Base-by-base conservation (phyloP, 2,888 invertebrate species). In the Silvanus unidentatus region DNA sequence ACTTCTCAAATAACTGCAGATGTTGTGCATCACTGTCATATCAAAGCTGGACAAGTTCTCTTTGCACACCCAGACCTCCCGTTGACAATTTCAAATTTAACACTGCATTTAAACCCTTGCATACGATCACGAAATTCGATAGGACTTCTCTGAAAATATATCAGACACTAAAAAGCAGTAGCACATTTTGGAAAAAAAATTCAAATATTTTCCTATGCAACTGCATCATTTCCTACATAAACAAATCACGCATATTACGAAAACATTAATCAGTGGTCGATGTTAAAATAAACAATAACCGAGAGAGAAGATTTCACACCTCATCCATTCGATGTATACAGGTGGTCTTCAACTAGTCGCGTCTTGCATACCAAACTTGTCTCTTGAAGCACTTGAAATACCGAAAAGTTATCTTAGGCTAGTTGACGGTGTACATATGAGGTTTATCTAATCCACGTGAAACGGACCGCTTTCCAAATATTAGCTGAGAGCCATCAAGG, bases 21-120 rank as follows among this genome's bases (percentile, higher is more conserved):
- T 62, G 62, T 58, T 58, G 47, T 48, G 55, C 53, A 52, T 62
- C 59, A 62, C 56, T 58, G 62, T 60, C 62, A 59, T 50, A 54
- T 52, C 50, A 52, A 53, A 53, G 53, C 52, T 51, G 57, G 56
- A 58, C 57, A 58, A 52, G 51, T 56, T 54, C 45, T 49, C 44
- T 28, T 6, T 28, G 28, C 28, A 10, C 28, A 8, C 22, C 3
- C 40, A 39, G 52, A 52, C 52, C 52, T 47, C 52, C 52, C 52
- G 52, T 45, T 45, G 54, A 39, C 42, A 42, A 8, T 22, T 22
- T 22, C 22, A 22, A 5, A 22, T 22, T 22, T 22, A 22, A 22
- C 22, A 22, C 22, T 22, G 4, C 22, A 22, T 22, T 22, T 22
- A 22, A 22, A 22, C 22, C 22, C 22, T 22, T 22, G 8, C 22